Evolutionary conservation across 1,140 invertebrate species (phyloP).

Genomic region (Subanguina moxae): DNA sequence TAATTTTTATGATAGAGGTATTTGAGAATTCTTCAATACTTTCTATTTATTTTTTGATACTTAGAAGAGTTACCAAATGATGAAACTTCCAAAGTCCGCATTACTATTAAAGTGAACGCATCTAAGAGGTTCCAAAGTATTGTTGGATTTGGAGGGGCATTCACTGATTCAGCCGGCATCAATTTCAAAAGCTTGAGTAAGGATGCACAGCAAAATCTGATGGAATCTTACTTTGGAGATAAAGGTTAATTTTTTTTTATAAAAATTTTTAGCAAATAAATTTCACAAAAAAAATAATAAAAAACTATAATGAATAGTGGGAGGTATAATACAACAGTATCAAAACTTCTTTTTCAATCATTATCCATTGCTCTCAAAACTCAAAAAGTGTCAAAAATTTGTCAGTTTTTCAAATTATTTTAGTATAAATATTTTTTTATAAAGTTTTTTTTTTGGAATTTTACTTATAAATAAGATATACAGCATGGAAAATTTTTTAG

Average conservation of each 20-base stretch:
- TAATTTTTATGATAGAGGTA: slow-evolving; percentile 1
- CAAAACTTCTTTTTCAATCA: too few species aligned
- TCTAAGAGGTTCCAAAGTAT: slow-evolving; percentile 56
- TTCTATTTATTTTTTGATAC: too few species aligned
- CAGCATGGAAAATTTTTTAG: slow-evolving; percentile 21
- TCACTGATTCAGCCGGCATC: slow-evolving; percentile 62
- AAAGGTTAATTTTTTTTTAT: slow-evolving; percentile 7
- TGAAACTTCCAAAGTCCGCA: background rate
- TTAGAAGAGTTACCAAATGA: background rate
- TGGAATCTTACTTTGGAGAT: slow-evolving; percentile 36
- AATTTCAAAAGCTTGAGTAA: slow-evolving; percentile 50
- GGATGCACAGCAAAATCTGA: slow-evolving; percentile 9
- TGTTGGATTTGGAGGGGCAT: slow-evolving; percentile 62
- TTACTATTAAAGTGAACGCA: slow-evolving; percentile 23
- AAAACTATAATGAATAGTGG: too few species aligned
- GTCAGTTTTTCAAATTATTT: too few species aligned
- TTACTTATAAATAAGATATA: too few species aligned
- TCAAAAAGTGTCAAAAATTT: too few species aligned
- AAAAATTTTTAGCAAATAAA: too few species aligned
- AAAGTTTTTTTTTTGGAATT: too few species aligned
- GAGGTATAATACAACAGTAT: too few species aligned
- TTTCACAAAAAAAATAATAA: too few species aligned
- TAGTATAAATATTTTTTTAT: too few species aligned
- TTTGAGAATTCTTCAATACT: background rate
- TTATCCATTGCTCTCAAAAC: too few species aligned